Percentiles rank a stretch among this genome's conserved stretches.
Evolutionary conservation across 1,140 invertebrate genomes (phyloP).

Genomic region (Whitmania pigra): DNA sequence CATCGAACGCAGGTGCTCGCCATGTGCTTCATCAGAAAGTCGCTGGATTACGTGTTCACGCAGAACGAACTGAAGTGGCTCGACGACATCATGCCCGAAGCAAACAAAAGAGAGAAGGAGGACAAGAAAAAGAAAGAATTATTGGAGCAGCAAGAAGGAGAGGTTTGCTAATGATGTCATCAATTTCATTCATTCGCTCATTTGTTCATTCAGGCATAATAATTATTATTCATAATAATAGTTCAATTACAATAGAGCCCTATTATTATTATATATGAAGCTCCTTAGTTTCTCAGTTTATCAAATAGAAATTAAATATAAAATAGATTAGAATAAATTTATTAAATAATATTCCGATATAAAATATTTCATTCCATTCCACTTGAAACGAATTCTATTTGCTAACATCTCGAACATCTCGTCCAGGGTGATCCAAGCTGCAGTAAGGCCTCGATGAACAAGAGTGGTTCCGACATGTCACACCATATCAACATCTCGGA

Average conservation of each 20-base stretch:
- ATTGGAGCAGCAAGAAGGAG: slow-evolving; percentile 1
- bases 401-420: too few species aligned
- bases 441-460: slow-evolving; percentile 5
- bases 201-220: not conserved
- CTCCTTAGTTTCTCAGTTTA: too few species aligned
- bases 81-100: slow-evolving; percentile 80
- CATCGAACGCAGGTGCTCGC: slow-evolving; percentile 42
- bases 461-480: slow-evolving; percentile 2
- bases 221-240: too few species aligned
- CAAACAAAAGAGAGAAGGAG: slow-evolving; percentile 20
- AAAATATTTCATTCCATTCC: too few species aligned
- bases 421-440: too few species aligned
- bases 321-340: too few species aligned
- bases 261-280: too few species aligned
- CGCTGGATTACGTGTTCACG: slow-evolving; percentile 76
- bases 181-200: not conserved
- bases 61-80: slow-evolving; percentile 79
- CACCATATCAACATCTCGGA: slow-evolving; percentile 18
- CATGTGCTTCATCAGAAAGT: slow-evolving; percentile 86
- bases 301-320: too few species aligned
- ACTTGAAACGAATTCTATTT: too few species aligned
- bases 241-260: too few species aligned
- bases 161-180: not conserved
- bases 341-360: too few species aligned
- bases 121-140: slow-evolving; percentile 16